These are phyloP conservation scores for Rattus norvegicus DNA, from an alignment of 2,113 vertebrate species.

Conservation along the genomic window DNA sequence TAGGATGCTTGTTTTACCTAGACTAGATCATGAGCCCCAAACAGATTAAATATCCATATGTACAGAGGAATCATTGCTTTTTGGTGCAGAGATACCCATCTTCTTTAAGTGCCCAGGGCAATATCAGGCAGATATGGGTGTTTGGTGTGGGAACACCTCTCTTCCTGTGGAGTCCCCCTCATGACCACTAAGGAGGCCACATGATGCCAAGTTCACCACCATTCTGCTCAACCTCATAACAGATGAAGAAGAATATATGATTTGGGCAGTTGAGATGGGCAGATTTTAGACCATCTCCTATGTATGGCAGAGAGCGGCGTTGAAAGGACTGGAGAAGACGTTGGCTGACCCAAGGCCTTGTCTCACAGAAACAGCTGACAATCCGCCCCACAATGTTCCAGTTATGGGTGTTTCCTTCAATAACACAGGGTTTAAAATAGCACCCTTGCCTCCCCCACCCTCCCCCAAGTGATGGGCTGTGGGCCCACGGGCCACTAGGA, in stretches of 20 bases:
- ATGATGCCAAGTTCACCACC: fast-evolving
- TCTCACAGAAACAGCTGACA: not conserved
- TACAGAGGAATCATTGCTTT: not conserved
- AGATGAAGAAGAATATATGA: not conserved
- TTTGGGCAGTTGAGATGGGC: constrained; percentile 41
- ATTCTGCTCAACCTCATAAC: not conserved
- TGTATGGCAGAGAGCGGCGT: not conserved
- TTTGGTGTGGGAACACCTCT: not conserved
- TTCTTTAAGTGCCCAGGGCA: not conserved
- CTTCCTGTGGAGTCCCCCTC: not conserved
- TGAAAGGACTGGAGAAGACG: not conserved
- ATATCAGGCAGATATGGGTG: not conserved
- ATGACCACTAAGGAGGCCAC: not conserved
- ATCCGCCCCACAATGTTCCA: not conserved
- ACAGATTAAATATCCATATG: not conserved
- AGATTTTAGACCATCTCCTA: constrained; percentile 13
- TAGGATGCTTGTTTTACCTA: too few species aligned
- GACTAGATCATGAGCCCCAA: not conserved
- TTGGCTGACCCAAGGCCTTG: not conserved
- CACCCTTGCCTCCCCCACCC: not conserved
- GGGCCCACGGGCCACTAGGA: too few species aligned
- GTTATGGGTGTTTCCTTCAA: constrained; percentile 52
- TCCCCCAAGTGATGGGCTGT: too few species aligned
- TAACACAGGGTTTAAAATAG: not conserved
- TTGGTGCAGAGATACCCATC: not conserved